A percentile compares a stretch with the other conserved stretches of the same genome.
These are phyloP conservation scores for Lordiphosa clarofinis DNA, from an alignment of 1,140 invertebrate genomes.

Conservation along the genomic window DNA sequence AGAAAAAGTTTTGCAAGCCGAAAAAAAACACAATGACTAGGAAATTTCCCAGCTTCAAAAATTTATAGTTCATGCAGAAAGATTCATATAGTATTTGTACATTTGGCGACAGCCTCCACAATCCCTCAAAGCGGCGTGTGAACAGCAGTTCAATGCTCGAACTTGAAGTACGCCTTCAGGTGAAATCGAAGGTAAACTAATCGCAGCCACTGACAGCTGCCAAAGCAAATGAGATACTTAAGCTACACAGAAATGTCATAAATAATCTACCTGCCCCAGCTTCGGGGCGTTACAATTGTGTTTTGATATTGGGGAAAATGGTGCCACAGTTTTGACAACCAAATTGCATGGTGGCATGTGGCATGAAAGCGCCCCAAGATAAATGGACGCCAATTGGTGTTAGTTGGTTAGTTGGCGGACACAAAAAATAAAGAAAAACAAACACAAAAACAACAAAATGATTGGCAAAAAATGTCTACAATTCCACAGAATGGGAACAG, in stretches of 20 bases:
- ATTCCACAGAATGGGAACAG: slow-evolving; percentile 33
- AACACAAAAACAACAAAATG: slow-evolving; percentile 34
- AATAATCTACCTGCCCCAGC: slow-evolving; percentile 34
- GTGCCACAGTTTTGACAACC: slow-evolving; percentile 60
- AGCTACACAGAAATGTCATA: slow-evolving; percentile 35
- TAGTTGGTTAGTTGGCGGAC: slow-evolving; percentile 58
- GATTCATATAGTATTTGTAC: slow-evolving; percentile 32
- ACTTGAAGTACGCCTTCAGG: slow-evolving; percentile 43
- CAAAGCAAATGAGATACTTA: slow-evolving; percentile 38
- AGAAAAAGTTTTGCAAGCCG: slow-evolving; percentile 27
- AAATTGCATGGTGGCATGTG: slow-evolving; percentile 74
- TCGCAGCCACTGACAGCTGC: slow-evolving; percentile 70
- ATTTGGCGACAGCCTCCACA: slow-evolving; percentile 31
- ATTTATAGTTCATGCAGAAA: slow-evolving; percentile 50
- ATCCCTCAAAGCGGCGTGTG: slow-evolving; percentile 48
- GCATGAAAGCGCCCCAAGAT: slow-evolving; percentile 53
- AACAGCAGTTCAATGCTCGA: slow-evolving; percentile 62
- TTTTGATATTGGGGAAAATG: slow-evolving; percentile 38
- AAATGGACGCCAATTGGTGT: slow-evolving; percentile 72
- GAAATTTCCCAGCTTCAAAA: slow-evolving; percentile 51
- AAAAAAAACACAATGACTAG: slow-evolving; percentile 49
- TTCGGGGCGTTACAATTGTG: slow-evolving; percentile 42
- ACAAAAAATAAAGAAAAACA: neutral
- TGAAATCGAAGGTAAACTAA: slow-evolving; percentile 73
- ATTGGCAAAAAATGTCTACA: slow-evolving; percentile 56